Conservation (phyloP, 2,797 vertebrate species). For the Danio albolineatus region DNA sequence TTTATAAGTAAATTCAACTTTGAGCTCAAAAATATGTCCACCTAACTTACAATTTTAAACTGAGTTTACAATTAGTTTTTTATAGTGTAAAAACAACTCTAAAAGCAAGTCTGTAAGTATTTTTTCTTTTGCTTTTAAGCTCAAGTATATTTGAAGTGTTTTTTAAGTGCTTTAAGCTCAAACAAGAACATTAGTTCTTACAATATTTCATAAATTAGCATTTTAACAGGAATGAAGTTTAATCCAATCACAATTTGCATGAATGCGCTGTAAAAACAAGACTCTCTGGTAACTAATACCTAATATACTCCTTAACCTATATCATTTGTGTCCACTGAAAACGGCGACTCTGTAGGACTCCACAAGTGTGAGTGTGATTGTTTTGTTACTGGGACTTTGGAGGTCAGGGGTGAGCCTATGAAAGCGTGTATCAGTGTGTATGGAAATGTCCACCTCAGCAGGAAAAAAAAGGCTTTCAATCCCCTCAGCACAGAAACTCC, state of each 20-base stretch:
- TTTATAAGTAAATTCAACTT: too few relatives aligned
- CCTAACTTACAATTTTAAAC: too few relatives aligned
- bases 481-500: conserved; percentile 65
- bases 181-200: too few relatives aligned
- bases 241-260: background rate
- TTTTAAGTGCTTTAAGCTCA: too few relatives aligned
- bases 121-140: too few relatives aligned
- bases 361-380: conserved; percentile 23
- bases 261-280: background rate
- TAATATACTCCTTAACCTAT: background rate
- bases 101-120: too few relatives aligned
- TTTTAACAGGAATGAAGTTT: background rate
- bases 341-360: background rate
- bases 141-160: too few relatives aligned
- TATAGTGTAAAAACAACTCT: too few relatives aligned
- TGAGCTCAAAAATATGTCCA: too few relatives aligned
- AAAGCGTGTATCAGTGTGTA: conserved; percentile 41
- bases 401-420: conserved; percentile 36
- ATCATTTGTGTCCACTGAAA: background rate
- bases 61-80: too few relatives aligned
- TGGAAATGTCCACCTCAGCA: conserved; percentile 75
- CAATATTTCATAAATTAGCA: too few relatives aligned
- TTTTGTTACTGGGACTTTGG: conserved; percentile 1
- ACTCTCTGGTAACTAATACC: background rate
- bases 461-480: conserved; percentile 75